Percentiles rank a stretch among this genome's conserved stretches.
phyloP scores from a whole-genome alignment of 2,797 vertebrate genomes.

The Dipus sagitta region DNA sequence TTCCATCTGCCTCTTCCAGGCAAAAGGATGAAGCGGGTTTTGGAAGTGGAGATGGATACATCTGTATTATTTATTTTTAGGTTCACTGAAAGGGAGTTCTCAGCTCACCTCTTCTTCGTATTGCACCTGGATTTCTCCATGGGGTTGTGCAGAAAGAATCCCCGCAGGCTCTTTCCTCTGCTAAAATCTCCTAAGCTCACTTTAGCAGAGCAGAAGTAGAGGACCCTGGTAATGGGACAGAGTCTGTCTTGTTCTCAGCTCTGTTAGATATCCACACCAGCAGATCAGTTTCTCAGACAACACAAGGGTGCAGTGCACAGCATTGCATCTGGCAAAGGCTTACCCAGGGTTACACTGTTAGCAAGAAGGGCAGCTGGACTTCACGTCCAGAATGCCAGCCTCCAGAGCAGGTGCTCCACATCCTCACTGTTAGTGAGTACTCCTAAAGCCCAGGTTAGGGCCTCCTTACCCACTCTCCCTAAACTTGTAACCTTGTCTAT shows the following conservation, averaged over 20 bases:
- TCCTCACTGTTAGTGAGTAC: neutral
- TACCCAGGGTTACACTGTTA: neutral
- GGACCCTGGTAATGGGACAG: no score
- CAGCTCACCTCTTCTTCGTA: neutral
- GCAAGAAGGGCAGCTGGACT: neutral
- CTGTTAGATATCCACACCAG: neutral
- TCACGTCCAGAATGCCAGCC: neutral
- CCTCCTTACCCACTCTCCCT: neutral
- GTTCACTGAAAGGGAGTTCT: neutral
- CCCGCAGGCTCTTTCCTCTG: neutral
- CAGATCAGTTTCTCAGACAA: neutral
- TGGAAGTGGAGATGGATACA: neutral
- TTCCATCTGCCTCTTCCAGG: no score
- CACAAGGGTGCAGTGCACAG: no score
- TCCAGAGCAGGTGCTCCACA: no score
- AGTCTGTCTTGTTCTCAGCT: neutral
- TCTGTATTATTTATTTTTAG: no score
- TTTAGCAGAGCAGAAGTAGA: neutral
- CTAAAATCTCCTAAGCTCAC: neutral
- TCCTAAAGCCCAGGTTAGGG: neutral
- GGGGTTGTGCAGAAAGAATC: no score
- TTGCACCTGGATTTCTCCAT: neutral
- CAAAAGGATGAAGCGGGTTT: rapidly evolving
- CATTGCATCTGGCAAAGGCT: neutral
- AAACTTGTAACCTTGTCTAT: neutral